Percentiles rank a stretch among this genome's conserved stretches.
Conservation (phyloP, 2,113 vertebrate species). For the Ceyx melanurus region DNA sequence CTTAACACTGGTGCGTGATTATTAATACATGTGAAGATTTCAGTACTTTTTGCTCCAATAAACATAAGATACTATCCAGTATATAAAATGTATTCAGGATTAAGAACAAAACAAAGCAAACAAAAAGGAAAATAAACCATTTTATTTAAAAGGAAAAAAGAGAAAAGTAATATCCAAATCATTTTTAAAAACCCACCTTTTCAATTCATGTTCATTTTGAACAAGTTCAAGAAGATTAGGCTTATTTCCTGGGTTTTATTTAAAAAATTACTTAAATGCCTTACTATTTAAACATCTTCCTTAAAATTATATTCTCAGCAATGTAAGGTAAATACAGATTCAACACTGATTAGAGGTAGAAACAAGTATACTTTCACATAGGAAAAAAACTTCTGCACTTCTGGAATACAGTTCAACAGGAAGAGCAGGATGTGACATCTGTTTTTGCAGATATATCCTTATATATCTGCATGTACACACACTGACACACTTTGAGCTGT, state of each 20-base stretch:
- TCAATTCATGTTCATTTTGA: neutral
- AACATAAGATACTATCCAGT: neutral
- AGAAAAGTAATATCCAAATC: neutral
- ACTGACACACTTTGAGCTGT: neutral
- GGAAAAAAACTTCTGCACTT: neutral
- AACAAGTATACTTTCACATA: neutral
- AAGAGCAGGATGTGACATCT: neutral
- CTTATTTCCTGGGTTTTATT: neutral
- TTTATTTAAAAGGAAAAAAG: neutral
- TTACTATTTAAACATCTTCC: neutral
- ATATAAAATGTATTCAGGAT: neutral
- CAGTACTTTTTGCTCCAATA: neutral
- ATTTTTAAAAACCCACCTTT: neutral
- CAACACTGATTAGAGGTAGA: neutral
- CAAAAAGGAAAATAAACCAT: neutral
- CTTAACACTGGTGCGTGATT: fast-evolving
- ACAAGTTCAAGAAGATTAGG: neutral
- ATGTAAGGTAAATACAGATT: neutral
- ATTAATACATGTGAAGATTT: fast-evolving
- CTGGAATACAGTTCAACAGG: neutral
- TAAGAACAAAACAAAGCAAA: neutral
- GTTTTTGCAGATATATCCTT: neutral
- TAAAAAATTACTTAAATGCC: neutral
- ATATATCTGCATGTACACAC: neutral
- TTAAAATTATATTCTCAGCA: neutral